A percentile compares a stretch with the other conserved stretches of the same genome.
These are phyloP conservation scores for Scomber japonicus DNA, from an alignment of 2,113 vertebrate species.

Conservation along the genomic window DNA sequence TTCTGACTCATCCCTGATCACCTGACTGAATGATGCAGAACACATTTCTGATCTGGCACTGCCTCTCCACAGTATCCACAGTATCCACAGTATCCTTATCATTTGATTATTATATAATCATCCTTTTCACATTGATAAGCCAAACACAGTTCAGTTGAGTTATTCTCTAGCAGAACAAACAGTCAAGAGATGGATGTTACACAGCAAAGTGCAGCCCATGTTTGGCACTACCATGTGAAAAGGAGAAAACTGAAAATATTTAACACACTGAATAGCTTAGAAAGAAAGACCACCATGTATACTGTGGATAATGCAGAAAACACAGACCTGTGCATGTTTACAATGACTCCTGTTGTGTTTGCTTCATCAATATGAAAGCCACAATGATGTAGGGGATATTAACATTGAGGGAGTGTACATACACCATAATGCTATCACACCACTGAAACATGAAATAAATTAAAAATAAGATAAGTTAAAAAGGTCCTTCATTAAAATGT, in stretches of 20 bases:
- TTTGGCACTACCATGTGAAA: conserved; percentile 53
- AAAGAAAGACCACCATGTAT: conserved; percentile 32
- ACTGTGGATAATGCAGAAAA: conserved; percentile 40
- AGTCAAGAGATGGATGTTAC: not conserved
- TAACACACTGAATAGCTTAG: conserved; percentile 5
- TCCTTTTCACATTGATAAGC: conserved; percentile 46
- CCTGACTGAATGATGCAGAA: conserved; percentile 14
- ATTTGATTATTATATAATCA: conserved; percentile 11
- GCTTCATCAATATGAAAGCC: conserved; percentile 15
- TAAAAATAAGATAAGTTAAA: conserved; percentile 64
- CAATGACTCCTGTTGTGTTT: conserved; percentile 7
- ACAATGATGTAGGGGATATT: conserved; percentile 17
- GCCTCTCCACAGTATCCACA: conserved; percentile 39
- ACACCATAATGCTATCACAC: conserved; percentile 15
- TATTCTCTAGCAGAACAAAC: conserved; percentile 2
- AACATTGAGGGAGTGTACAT: conserved; percentile 41
- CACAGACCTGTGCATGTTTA: conserved; percentile 2
- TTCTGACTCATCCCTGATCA: conserved; percentile 23
- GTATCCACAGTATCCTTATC: conserved; percentile 29
- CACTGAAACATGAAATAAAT: conserved; percentile 61
- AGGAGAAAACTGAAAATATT: conserved; percentile 18
- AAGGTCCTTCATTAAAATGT: conserved; percentile 58
- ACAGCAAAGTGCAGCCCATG: conserved; percentile 10
- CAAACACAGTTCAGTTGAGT: conserved; percentile 19
- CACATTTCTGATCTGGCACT: conserved; percentile 19